Percentiles rank a stretch among this genome's conserved stretches.
These are phyloP conservation scores for Tuberolachnus salignus DNA, from an alignment of 2,888 invertebrate genomes.

Conservation along the genomic window DNA sequence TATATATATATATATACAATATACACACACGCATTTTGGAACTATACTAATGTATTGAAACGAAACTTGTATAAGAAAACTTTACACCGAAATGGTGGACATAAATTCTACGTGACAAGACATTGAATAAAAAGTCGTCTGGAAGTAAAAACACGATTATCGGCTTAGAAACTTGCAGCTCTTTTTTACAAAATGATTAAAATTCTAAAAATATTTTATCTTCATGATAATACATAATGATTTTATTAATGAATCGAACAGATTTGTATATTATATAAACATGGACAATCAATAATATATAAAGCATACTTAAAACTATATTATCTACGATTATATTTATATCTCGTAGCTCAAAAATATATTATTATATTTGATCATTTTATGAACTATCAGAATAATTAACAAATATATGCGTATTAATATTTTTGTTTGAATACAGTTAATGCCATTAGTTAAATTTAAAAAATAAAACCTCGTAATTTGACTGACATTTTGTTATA, in stretches of 20 bases:
- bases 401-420: too few relatives aligned
- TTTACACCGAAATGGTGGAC: constrained; percentile 20
- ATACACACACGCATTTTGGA: constrained; percentile 11
- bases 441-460: too few relatives aligned
- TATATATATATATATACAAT: neutral
- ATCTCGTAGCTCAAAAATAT: too few relatives aligned
- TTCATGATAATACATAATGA: too few relatives aligned
- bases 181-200: neutral
- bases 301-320: neutral
- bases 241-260: too few relatives aligned
- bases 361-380: too few relatives aligned
- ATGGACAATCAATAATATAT: neutral
- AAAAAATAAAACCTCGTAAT: too few relatives aligned
- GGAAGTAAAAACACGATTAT: constrained; percentile 39
- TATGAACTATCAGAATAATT: too few relatives aligned
- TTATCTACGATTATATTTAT: too few relatives aligned
- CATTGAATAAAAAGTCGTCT: constrained; percentile 32
- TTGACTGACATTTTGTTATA: too few relatives aligned
- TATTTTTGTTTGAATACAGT: too few relatives aligned
- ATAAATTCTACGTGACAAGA: constrained; percentile 51
- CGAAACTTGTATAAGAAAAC: constrained; percentile 45
- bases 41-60: neutral
- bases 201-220: neutral
- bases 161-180: constrained; percentile 11
- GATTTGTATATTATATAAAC: too few relatives aligned